Conservation (phyloP, 2,797 vertebrate species). For the Chelmon rostratus region DNA sequence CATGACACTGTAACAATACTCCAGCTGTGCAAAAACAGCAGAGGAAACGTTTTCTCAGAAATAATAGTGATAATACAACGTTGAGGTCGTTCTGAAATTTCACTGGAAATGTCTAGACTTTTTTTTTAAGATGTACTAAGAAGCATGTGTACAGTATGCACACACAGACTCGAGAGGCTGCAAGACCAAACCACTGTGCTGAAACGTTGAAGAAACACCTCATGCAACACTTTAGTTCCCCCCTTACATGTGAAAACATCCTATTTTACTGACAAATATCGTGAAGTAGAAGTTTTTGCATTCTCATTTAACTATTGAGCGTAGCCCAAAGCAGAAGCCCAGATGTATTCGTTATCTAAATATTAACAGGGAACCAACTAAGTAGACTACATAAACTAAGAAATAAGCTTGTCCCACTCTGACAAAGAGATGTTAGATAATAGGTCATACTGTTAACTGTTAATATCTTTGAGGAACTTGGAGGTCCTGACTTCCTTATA, state of each 20-base stretch:
- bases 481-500: background rate
- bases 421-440: background rate
- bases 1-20: constrained; percentile 23
- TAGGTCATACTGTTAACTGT: background rate
- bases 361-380: background rate
- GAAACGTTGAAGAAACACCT: constrained; percentile 42
- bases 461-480: background rate
- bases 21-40: constrained; percentile 38
- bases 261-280: constrained; percentile 1
- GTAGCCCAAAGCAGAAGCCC: background rate
- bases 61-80: background rate
- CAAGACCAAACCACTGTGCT: constrained; percentile 23
- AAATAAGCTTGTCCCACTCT: background rate
- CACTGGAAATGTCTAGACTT: constrained; percentile 22
- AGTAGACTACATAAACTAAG: background rate
- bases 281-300: background rate
- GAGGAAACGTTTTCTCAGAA: constrained; percentile 42
- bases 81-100: background rate
- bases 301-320: background rate
- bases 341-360: background rate
- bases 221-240: constrained; percentile 15
- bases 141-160: background rate
- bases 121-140: background rate
- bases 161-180: background rate
- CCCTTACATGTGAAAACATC: background rate